phyloP scores from a whole-genome alignment of 2,113 vertebrate genomes.

The Lichenostomus cassidix region DNA sequence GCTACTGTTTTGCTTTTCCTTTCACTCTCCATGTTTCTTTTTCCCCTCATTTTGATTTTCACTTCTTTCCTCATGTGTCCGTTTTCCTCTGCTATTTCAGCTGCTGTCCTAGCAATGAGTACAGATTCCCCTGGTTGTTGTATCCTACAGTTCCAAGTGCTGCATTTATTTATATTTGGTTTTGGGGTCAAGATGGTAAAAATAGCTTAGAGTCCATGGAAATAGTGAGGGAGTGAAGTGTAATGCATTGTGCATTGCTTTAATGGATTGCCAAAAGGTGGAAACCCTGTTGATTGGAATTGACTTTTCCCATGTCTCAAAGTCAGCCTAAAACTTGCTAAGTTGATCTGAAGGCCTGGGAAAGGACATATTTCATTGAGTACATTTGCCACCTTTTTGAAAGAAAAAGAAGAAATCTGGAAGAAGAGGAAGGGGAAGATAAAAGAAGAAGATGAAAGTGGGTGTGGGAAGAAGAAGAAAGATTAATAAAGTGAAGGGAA shows the following conservation, averaged over 20 bases:
- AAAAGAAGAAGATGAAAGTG: background rate
- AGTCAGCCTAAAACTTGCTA: background rate
- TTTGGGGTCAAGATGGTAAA: conserved; percentile 9
- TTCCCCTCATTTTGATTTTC: background rate
- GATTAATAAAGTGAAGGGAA: background rate
- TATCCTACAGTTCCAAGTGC: background rate
- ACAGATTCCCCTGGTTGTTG: background rate
- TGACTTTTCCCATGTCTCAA: conserved; percentile 54
- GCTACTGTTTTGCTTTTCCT: background rate
- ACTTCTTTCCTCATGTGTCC: background rate
- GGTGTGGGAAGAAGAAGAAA: background rate
- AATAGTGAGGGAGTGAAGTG: background rate
- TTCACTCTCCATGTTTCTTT: background rate
- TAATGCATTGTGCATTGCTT: background rate
- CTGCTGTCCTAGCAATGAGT: background rate
- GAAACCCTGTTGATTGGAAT: conserved; percentile 4
- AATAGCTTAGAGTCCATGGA: conserved; percentile 33
- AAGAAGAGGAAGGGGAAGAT: background rate
- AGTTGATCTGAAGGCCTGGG: conserved; percentile 35
- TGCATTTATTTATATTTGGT: conserved; percentile 42
- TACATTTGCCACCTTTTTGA: background rate
- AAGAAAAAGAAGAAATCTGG: background rate
- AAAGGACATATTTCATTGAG: background rate
- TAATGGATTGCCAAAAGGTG: conserved; percentile 45
- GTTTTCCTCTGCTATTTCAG: conserved; percentile 26